Evolutionary conservation across 2,113 vertebrate species (phyloP), one percentile per base, ranked within the genome.

Genomic region (Istiophorus platypterus): DNA sequence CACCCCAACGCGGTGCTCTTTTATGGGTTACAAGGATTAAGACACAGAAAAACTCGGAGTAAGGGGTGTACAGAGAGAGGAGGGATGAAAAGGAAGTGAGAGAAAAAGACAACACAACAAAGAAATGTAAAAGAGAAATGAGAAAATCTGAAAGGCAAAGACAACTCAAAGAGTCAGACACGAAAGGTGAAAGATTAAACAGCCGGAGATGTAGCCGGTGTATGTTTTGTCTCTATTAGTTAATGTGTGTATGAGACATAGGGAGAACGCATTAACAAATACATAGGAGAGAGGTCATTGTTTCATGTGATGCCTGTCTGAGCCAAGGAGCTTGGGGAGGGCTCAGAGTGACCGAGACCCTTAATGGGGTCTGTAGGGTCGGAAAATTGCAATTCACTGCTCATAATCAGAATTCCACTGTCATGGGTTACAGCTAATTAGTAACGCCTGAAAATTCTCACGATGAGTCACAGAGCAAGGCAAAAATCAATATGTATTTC

Each of bases 21-120:
- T 80, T 59, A 56, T 82, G 90, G 88, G 89, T 88, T 92, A 80
- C 85, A 77, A 67, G 82, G 86, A 91, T 91, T 93, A 85, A 83
- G 56, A 76, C 78, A 77, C 12, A 75, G 39, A 56, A 69, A 61
- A 27, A 59, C 45, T 62, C 70, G 37, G 24, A 79, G 61, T 52
- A 63, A 34, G 7, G 7, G n/a, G 4, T 26, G 22, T 5, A 4
- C 22, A 42, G 57, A 34, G 39, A 37, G n/a, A 70, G 51, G 24
- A 51, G 54, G 15, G 62, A 15, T 45, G 14, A 34, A 41, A 39
- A 17, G 45, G 27, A 49, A 29, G 26, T 52, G 69, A 11, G 8
- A 70, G 42, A 78, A 72, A 65, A 8, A 61, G 71, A 78, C 59
- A 56, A 68, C 63, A 76, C 72, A 61, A 42, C 24, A 73, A n/a